Conservation (phyloP, 2,113 vertebrate genomes). For the Eulacestoma nigropectus region DNA sequence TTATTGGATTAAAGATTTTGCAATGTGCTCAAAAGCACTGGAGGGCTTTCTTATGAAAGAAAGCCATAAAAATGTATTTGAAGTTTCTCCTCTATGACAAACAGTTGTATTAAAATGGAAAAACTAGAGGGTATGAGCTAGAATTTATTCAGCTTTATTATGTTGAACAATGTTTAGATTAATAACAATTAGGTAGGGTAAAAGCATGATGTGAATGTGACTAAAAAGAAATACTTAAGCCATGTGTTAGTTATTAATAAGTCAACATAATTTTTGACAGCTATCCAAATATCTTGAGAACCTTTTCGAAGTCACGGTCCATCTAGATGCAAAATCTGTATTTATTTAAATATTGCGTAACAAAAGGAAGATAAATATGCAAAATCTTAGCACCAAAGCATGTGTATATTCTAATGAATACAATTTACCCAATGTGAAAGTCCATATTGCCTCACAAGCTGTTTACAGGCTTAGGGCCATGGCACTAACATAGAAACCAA, state of each 20-base stretch:
- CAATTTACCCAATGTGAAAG: background rate
- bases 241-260: constrained; percentile 61
- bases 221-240: constrained; percentile 28
- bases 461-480: background rate
- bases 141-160: constrained; percentile 8
- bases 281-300: constrained; percentile 24
- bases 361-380: constrained; percentile 38
- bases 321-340: constrained; percentile 29
- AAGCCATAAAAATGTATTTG: background rate
- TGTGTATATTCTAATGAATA: background rate
- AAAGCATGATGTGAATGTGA: constrained; percentile 24
- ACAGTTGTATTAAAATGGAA: background rate
- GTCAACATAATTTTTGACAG: constrained; percentile 48
- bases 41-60: constrained; percentile 25
- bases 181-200: constrained; percentile 35
- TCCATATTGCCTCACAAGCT: background rate
- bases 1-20: constrained; percentile 32
- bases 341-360: constrained; percentile 54
- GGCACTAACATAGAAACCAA: background rate
- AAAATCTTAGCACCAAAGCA: constrained; percentile 18
- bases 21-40: background rate
- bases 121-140: background rate
- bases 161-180: constrained; percentile 6
- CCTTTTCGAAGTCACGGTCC: constrained; percentile 20
- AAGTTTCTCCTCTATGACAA: constrained; percentile 9